These are phyloP conservation scores for Medauroidea extradentata DNA, from an alignment of 1,140 invertebrate species.

Conservation along the genomic window DNA sequence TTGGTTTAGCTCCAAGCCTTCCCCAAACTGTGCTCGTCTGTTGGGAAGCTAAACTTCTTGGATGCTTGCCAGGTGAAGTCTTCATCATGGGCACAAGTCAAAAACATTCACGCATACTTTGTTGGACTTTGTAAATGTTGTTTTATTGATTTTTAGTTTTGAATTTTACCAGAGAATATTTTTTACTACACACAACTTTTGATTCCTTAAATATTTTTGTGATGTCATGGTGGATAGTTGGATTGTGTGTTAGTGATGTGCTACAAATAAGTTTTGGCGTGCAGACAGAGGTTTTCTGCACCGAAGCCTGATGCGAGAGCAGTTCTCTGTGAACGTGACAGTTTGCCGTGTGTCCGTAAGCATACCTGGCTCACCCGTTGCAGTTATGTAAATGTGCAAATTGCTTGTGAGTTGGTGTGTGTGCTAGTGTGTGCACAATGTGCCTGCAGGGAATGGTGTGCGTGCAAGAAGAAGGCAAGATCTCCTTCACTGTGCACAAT, in stretches of 20 bases:
- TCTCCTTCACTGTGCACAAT: no score
- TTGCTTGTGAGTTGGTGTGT: background rate
- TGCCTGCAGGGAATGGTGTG: slow-evolving; percentile 40
- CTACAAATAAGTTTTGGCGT: slow-evolving; percentile 1
- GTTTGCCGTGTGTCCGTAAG: background rate
- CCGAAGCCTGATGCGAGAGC: background rate
- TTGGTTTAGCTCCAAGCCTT: slow-evolving; percentile 14
- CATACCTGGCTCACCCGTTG: background rate
- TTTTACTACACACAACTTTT: background rate
- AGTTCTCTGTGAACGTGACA: background rate
- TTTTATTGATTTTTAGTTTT: background rate
- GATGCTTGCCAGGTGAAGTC: slow-evolving; percentile 4
- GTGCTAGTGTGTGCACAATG: slow-evolving; percentile 9
- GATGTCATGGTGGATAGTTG: background rate
- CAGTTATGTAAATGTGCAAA: background rate
- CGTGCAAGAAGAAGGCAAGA: slow-evolving; percentile 34
- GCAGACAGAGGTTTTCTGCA: background rate
- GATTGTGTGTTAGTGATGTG: background rate
- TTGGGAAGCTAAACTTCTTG: slow-evolving; percentile 6
- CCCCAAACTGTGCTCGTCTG: slow-evolving; percentile 11
- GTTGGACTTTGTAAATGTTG: background rate
- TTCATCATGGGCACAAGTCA: background rate
- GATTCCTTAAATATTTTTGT: background rate
- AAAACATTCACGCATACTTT: background rate
- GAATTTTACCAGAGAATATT: background rate